Evolutionary conservation across 2,113 vertebrate species (phyloP).

Genomic region (Podiceps cristatus): DNA sequence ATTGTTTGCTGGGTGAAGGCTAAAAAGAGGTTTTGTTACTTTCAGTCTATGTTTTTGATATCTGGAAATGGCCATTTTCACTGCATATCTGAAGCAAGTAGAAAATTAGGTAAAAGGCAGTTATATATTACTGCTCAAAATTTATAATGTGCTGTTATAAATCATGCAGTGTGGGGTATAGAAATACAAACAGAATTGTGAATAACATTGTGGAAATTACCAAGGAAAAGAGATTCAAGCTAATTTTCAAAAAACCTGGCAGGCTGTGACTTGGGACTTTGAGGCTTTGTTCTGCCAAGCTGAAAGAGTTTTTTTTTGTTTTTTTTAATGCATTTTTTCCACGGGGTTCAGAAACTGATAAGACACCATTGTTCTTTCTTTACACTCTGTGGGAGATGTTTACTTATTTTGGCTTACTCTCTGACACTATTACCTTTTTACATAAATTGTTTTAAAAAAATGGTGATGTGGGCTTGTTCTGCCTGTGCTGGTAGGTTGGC

Average conservation of each 20-base stretch:
- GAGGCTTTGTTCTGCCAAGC: background rate
- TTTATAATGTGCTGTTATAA: background rate
- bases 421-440: background rate
- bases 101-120: background rate
- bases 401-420: background rate
- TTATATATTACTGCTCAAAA: background rate
- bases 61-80: background rate
- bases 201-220: background rate
- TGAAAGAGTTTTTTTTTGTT: background rate
- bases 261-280: background rate
- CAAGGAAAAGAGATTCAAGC: background rate
- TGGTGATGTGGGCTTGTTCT: fast-evolving
- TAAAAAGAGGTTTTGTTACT: background rate
- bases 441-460: background rate
- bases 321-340: background rate
- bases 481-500: background rate
- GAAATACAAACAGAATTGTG: background rate
- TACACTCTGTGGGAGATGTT: background rate
- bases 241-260: background rate
- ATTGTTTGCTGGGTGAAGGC: background rate
- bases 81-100: background rate
- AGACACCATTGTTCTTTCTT: background rate
- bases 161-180: background rate
- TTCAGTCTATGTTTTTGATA: background rate
- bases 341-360: background rate